Evolutionary conservation across 2,113 vertebrate species (phyloP).

Genomic region (Uropsilus gracilis): DNA sequence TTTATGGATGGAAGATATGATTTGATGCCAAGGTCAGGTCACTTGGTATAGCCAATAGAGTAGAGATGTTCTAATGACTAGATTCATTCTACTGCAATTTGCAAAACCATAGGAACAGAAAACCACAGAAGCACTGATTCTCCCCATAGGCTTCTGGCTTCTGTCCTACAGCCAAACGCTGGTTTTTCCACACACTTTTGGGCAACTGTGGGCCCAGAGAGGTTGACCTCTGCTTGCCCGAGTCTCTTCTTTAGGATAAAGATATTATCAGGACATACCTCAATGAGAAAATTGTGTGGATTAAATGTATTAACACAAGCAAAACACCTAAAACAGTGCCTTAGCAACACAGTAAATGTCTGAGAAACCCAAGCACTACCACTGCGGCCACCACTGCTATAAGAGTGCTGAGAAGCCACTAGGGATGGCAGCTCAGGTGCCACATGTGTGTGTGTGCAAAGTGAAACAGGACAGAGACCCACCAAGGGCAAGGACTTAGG

Average conservation of each 20-base stretch:
- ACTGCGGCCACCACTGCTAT: rapidly evolving
- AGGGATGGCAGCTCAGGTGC: not conserved
- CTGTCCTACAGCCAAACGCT: not conserved
- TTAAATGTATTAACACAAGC: not conserved
- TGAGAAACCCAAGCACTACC: too few relatives aligned
- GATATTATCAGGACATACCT: not conserved
- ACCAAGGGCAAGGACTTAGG: rapidly evolving
- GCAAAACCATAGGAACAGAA: conserved; percentile 45
- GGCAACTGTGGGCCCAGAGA: not conserved
- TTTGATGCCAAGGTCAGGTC: conserved; percentile 59
- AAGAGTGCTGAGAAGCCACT: not conserved
- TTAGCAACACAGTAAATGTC: not conserved
- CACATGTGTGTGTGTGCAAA: not conserved
- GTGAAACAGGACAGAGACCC: not conserved
- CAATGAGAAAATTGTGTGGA: not conserved
- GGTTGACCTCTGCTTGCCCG: not conserved
- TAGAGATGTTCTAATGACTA: conserved; percentile 15
- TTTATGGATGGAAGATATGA: conserved; percentile 52
- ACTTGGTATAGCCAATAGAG: not conserved
- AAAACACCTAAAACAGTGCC: not conserved
- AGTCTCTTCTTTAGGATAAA: not conserved
- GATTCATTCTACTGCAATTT: conserved; percentile 4
- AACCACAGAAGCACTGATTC: not conserved
- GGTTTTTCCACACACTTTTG: not conserved
- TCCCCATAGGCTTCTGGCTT: not conserved